These are phyloP conservation scores for Betta splendens DNA, from an alignment of 2,797 vertebrate genomes.

Conservation along the genomic window DNA sequence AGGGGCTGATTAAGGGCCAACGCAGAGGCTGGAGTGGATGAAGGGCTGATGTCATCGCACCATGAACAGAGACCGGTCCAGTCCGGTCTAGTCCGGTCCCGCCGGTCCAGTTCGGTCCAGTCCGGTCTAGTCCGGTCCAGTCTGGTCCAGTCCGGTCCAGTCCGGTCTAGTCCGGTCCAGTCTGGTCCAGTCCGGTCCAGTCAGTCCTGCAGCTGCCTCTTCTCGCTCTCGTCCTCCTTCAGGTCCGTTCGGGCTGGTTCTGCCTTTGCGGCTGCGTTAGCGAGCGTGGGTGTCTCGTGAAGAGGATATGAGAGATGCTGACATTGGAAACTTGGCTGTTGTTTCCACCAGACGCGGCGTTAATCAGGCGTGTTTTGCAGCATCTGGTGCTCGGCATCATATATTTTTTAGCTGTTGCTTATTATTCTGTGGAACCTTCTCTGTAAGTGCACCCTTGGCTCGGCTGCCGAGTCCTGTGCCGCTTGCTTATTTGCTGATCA, in stretches of 20 bases:
- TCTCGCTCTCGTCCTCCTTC: not conserved
- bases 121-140: too few species aligned
- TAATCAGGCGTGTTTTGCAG: constrained; percentile 51
- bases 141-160: too few species aligned
- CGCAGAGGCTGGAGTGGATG: too few species aligned
- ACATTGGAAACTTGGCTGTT: constrained; percentile 47
- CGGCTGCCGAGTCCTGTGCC: constrained; percentile 19
- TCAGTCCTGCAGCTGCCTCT: not conserved
- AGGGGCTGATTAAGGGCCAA: too few species aligned
- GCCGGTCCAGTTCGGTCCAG: too few species aligned
- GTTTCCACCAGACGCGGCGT: constrained; percentile 26
- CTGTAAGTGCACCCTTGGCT: constrained; percentile 7
- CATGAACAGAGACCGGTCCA: too few species aligned
- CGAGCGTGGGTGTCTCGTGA: constrained; percentile 27
- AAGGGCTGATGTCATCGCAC: too few species aligned
- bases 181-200: too few species aligned
- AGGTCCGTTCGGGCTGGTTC: constrained; percentile 14
- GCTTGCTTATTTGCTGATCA: constrained; percentile 37
- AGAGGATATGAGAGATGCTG: constrained; percentile 42
- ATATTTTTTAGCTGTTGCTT: constrained; percentile 16
- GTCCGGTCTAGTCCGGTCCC: too few species aligned
- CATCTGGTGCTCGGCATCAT: constrained; percentile 31
- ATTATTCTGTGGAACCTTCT: constrained; percentile 37
- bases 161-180: too few species aligned
- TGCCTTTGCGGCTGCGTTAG: constrained; percentile 12